Conservation (phyloP, 2,888 invertebrate genomes). For the Belgica antarctica region DNA sequence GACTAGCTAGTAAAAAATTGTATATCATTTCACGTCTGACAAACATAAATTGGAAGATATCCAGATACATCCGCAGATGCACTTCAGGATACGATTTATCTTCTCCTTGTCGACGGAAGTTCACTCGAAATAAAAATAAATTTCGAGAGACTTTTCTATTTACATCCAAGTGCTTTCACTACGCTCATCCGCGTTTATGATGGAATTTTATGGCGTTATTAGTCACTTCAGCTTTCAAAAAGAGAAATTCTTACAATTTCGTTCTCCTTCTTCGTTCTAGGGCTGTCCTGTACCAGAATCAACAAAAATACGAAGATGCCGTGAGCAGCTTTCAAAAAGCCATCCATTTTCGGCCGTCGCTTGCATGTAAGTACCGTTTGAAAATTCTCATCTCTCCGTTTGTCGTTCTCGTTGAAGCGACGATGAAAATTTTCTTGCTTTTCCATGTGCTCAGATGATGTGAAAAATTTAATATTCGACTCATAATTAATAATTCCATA, state of each 20-base stretch:
- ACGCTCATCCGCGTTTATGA: slow-evolving; percentile 2
- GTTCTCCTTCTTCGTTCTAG: slow-evolving; percentile 63
- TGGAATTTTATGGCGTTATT: slow-evolving; percentile 26
- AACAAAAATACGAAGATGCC: slow-evolving; percentile 82
- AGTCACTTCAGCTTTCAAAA: slow-evolving; percentile 26
- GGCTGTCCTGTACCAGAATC: slow-evolving; percentile 87
- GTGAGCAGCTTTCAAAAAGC: slow-evolving; percentile 88
- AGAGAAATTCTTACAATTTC: slow-evolving; percentile 5
- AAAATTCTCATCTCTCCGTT: background rate
- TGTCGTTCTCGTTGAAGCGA: background rate
- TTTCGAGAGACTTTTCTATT: background rate
- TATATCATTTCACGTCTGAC: background rate
- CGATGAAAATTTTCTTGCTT: background rate
- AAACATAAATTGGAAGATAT: slow-evolving; percentile 29
- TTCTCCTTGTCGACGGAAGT: background rate
- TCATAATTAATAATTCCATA: background rate
- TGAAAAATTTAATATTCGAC: background rate
- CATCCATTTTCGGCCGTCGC: slow-evolving; percentile 86
- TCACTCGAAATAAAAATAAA: background rate
- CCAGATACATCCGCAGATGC: slow-evolving; percentile 22
- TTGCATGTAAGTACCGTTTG: slow-evolving; percentile 75
- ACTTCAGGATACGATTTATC: slow-evolving; percentile 1
- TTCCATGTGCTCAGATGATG: background rate
- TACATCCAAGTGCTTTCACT: slow-evolving; percentile 1
- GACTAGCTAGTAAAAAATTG: background rate